These are phyloP conservation scores for Strigamia transsilvanica DNA, from an alignment of 2,888 invertebrate genomes.

Conservation along the genomic window DNA sequence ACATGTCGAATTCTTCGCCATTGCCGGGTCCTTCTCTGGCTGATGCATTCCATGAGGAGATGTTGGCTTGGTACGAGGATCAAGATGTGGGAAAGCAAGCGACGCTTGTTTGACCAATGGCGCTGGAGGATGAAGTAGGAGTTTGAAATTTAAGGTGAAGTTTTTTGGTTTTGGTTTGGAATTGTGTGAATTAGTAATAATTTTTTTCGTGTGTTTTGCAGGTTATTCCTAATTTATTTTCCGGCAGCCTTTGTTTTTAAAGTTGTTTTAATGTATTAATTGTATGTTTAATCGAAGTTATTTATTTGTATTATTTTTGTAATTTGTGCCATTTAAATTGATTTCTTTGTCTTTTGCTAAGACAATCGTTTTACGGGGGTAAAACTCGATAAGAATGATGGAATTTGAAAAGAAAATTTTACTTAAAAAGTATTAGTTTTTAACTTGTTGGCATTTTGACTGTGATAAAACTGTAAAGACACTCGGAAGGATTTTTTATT, in stretches of 20 bases:
- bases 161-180: neutral
- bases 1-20: constrained; percentile 56
- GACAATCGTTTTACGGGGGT: neutral
- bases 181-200: neutral
- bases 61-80: constrained; percentile 69
- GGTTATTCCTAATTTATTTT: constrained; percentile 1
- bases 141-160: neutral
- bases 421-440: constrained; percentile 6
- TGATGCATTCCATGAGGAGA: constrained; percentile 68
- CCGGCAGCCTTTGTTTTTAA: neutral
- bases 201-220: neutral
- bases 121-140: constrained; percentile 5
- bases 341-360: neutral
- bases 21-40: constrained; percentile 62
- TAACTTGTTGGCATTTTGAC: neutral
- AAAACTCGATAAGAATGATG: neutral
- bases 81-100: constrained; percentile 57
- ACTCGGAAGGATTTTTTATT: neutral
- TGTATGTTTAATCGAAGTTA: constrained; percentile 4
- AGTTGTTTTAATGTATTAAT: neutral
- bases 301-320: constrained; percentile 20
- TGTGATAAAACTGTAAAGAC: constrained; percentile 1
- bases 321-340: constrained; percentile 1
- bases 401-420: neutral
- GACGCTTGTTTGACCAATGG: constrained; percentile 51